A percentile compares a stretch with the other conserved stretches of the same genome.
Conservation (phyloP, 1,140 invertebrate genomes). For the Hylaeus anthracinus region DNA sequence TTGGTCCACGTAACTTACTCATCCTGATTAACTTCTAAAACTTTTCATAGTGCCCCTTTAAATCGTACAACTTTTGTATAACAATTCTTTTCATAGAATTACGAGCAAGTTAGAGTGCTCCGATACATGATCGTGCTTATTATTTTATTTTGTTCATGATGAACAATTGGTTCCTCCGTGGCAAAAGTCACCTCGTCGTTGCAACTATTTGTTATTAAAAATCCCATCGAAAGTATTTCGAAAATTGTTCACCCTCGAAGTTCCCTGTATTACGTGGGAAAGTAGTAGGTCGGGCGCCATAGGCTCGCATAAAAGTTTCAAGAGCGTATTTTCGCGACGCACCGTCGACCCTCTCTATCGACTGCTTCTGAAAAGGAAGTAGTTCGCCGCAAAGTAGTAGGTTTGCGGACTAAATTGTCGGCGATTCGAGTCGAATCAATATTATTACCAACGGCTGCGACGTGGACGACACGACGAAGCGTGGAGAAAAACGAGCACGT, state of each 20-base stretch:
- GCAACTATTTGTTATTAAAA: no score
- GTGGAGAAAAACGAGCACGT: not conserved
- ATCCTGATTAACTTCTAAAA: no score
- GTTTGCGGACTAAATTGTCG: conserved; percentile 8
- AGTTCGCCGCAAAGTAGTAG: not conserved
- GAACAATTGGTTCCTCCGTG: no score
- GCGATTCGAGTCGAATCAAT: conserved; percentile 14
- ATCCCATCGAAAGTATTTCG: no score
- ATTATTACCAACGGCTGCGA: conserved; percentile 11
- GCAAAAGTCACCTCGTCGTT: no score
- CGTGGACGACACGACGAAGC: not conserved
- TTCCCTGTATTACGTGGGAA: not conserved
- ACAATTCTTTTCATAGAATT: no score
- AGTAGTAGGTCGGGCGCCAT: not conserved
- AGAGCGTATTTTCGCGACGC: not conserved
- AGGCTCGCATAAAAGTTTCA: not conserved
- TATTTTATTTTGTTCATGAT: no score
- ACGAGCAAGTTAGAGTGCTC: no score
- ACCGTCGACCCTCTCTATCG: not conserved
- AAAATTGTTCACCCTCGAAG: not conserved
- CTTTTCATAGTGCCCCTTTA: no score
- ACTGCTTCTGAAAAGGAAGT: not conserved
- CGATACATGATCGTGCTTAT: no score
- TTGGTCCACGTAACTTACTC: no score
- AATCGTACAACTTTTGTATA: no score